These are phyloP conservation scores for Atta colombica DNA, from an alignment of 1,140 invertebrate genomes.

Conservation along the genomic window DNA sequence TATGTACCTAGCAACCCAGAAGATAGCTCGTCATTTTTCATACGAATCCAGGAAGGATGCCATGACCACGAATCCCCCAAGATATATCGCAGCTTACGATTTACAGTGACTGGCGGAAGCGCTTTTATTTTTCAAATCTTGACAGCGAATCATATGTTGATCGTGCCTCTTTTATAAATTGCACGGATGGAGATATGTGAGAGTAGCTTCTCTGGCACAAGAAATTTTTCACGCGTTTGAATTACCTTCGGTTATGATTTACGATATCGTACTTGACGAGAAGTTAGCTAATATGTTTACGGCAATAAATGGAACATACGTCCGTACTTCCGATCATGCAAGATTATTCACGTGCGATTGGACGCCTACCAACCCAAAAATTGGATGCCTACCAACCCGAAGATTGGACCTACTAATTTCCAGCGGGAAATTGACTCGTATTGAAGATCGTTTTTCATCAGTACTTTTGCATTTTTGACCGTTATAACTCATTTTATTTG, in stretches of 20 bases:
- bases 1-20: background rate
- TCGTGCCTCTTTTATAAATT: conserved; percentile 25
- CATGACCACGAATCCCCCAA: background rate
- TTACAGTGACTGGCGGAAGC: background rate
- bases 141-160: conserved; percentile 8
- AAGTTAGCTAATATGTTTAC: background rate
- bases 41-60: background rate
- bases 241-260: background rate
- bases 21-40: background rate
- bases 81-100: conserved; percentile 24
- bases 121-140: conserved; percentile 21
- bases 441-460: background rate
- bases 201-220: background rate
- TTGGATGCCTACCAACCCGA: background rate
- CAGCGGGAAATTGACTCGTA: background rate
- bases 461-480: background rate
- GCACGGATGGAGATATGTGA: too few species aligned
- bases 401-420: conserved; percentile 22
- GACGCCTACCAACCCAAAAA: background rate
- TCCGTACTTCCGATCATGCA: background rate
- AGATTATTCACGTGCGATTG: background rate
- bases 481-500: background rate
- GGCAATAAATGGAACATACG: background rate
- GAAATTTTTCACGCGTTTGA: background rate
- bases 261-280: background rate